Evolutionary conservation across 1,140 invertebrate genomes (phyloP).

Genomic region (Stratiolaelaps scimitus): DNA sequence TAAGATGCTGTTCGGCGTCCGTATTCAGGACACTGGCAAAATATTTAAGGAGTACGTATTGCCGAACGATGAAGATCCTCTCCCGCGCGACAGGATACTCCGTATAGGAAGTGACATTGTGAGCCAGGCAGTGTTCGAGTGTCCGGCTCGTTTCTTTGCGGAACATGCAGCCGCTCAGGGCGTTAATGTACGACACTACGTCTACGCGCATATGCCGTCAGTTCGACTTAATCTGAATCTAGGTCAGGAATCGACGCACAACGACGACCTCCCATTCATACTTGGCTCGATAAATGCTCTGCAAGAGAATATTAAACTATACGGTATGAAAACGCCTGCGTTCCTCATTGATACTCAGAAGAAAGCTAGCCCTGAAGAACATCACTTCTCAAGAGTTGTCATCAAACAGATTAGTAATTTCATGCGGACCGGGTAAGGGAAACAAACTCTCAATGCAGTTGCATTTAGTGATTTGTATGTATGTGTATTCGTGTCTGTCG

Average conservation of each 20-base stretch:
- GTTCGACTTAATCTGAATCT: background rate
- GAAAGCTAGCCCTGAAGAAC: slow-evolving; percentile 18
- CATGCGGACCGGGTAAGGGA: slow-evolving; percentile 4
- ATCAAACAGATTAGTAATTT: slow-evolving; percentile 22
- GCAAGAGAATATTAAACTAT: background rate
- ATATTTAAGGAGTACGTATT: background rate
- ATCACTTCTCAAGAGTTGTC: slow-evolving; percentile 24
- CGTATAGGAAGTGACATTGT: slow-evolving; percentile 8
- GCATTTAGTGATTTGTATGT: too few species aligned
- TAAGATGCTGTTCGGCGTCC: slow-evolving; percentile 6
- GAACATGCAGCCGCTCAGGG: background rate
- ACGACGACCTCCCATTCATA: slow-evolving; percentile 22
- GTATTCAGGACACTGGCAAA: background rate
- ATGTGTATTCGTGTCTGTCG: too few species aligned
- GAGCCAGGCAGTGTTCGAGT: background rate
- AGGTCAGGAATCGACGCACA: slow-evolving; percentile 13
- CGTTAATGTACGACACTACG: slow-evolving; percentile 17
- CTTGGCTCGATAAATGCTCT: slow-evolving; percentile 14
- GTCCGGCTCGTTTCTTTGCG: slow-evolving; percentile 1
- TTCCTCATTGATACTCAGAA: slow-evolving; percentile 6
- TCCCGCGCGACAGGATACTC: background rate
- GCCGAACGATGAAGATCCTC: background rate
- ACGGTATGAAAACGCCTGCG: background rate
- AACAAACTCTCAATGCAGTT: too few species aligned
- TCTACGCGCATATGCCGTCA: slow-evolving; percentile 22